Evolutionary conservation across 2,888 invertebrate genomes (phyloP).

Genomic region (Rhorus exstirpatorius): DNA sequence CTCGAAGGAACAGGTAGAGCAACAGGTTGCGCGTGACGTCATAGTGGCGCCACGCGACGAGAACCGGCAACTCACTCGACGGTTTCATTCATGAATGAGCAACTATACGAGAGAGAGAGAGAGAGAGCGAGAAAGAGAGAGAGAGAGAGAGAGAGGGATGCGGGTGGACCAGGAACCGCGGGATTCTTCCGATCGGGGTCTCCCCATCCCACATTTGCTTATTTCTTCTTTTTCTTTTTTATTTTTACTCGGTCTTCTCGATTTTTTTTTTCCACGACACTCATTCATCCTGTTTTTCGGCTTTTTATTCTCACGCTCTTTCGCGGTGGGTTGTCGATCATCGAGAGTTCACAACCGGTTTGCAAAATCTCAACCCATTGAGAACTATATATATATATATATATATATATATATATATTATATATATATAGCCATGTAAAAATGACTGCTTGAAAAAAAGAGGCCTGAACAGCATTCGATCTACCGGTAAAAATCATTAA

Average conservation of each 20-base stretch:
- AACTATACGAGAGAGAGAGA: conserved; percentile 50
- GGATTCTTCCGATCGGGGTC: conserved; percentile 32
- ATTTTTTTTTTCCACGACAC: conserved; percentile 33
- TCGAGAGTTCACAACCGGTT: conserved; percentile 52
- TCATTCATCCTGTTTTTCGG: conserved; percentile 39
- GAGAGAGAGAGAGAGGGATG: conserved; percentile 67
- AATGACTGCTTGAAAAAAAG: no score
- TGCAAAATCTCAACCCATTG: conserved; percentile 53
- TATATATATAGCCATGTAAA: no score
- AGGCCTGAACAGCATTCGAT: no score
- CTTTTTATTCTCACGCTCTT: conserved; percentile 68
- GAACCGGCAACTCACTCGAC: conserved; percentile 48
- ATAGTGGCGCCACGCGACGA: conserved; percentile 84
- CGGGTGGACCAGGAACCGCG: conserved; percentile 64
- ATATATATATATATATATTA: neutral
- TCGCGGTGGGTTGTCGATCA: conserved; percentile 54
- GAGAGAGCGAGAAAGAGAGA: conserved; percentile 67
- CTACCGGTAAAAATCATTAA: no score
- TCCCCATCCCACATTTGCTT: conserved; percentile 10
- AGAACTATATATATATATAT: neutral
- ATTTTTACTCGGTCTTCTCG: neutral
- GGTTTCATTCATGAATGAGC: conserved; percentile 83
- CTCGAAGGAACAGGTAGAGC: conserved; percentile 79
- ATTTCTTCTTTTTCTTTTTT: conserved; percentile 24
- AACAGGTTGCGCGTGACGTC: conserved; percentile 85